Base-by-base conservation (phyloP, 2,888 invertebrate species). In the Calephelis perditalis region DNA sequence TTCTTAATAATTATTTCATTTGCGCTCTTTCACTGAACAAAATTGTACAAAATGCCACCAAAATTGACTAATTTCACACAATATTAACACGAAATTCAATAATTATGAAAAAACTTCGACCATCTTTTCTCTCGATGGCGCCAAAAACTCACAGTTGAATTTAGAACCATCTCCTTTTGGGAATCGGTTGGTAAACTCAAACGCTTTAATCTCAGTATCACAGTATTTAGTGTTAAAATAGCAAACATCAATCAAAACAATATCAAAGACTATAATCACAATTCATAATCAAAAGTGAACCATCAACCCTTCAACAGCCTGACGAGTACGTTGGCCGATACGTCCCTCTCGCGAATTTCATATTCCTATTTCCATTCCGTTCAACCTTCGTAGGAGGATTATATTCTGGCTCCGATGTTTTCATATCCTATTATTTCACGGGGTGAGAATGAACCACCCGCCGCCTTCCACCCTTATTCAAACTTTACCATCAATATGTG, bases 401-500 rank as follows among this genome's bases (percentile, higher is more conserved):
- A 90, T 89, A 84, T 87, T 88, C 85, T 86, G 85, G 84, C 83
- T 88, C 79, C 86, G 82, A 90, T 89, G 88, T 90, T 90, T 90
- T 90, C 87, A 81, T 87, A 90, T 90, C 90, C 88, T 87, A 90
- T 90, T 90, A 90, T 90, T 88, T 88, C 86, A 82, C 87, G 77
- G 89, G 88, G 90, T 87, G 90, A 87, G 88, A 90, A 88, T 90
- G 80, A 86, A 82, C 86, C 86, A 80, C 85, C 88, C 86, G 77
- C 86, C 84, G 75, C 85, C 86, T 79, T 81, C 81, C 81, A 74
- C 81, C 82, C 81, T 78, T 71, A 71, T 62, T 62, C 79, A 76
- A 71, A 82, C 80, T 80, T 77, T 69, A 75, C 73, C 68, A 67
- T 66, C 69, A 52, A 65, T 66, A 70, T 78, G 78, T 81, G 78